Evolutionary conservation across 2,113 vertebrate species (phyloP), one percentile per base, ranked within the genome.

Genomic region (Dasypus novemcinctus): DNA sequence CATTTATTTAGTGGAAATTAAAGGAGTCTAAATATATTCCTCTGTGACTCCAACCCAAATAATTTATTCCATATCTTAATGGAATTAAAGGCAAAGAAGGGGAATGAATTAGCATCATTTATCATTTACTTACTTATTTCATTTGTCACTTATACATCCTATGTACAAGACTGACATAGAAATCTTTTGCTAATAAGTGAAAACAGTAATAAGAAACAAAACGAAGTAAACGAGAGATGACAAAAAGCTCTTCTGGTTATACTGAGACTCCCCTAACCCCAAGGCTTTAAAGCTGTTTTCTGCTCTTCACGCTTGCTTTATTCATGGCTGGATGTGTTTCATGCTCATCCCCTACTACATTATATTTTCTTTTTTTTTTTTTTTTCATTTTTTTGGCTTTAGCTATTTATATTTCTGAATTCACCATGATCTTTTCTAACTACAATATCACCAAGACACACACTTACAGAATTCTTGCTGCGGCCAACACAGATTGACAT

Each of bases 1-100:
- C 13, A 36, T 81, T 41, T 69, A 64, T 63, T 75, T 88, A 49
- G 2, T 71, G 10, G 15, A 69, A 92, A 49, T 41, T 83, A 69
- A 89, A 82, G 69, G 10, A 75, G 59, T 76, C 82, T 59, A 61
- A 72, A 87, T 68, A 57, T 59, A 63, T 74, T 66, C 83, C 46
- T 43, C 74, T 59, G 83, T 87, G 31, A 87, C 57, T 43, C 46
- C 11, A 54, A 5, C 46, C 49, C 66, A 89, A 59, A 38, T 89
- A 72, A 81, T 36, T 69, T 93, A 85, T 87, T 86, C 25, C 61
- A 86, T 81, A 86, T 71, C 69, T 86, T 64, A 82, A 43, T 76
- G 14, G 5, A 38, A 71, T 76, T 36, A 41, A 83, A 83, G 21
- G 52, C 29, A 90, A 87, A 80, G 61, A 71, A 71, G 13, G 59